Conservation (phyloP, 2,797 vertebrate genomes). For the Aldrovandia affinis region DNA sequence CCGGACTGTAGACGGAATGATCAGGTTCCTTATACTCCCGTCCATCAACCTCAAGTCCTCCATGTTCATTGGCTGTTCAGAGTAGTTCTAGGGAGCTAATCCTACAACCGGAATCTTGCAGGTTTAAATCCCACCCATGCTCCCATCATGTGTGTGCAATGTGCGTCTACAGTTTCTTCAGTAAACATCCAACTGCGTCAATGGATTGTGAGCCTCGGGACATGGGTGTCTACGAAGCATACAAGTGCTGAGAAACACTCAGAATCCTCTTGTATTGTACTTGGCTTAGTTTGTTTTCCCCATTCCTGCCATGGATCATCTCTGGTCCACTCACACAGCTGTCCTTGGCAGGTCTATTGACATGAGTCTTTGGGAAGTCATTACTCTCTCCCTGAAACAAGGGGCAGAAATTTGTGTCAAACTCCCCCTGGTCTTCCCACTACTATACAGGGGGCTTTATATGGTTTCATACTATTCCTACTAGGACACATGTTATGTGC, state of each 20-base stretch:
- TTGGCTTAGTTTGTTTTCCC: neutral
- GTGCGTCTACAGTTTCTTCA: neutral
- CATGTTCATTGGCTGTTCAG: neutral
- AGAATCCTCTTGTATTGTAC: neutral
- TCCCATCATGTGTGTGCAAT: neutral
- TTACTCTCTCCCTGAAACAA: slow-evolving; percentile 62
- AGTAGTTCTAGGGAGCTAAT: neutral
- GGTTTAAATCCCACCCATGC: neutral
- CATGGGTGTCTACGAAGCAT: neutral
- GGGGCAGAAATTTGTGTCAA: slow-evolving; percentile 31
- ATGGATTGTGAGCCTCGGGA: neutral
- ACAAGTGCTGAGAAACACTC: neutral
- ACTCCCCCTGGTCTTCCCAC: neutral
- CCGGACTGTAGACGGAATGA: neutral
- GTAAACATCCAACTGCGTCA: neutral
- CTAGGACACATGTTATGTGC: neutral
- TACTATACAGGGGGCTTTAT: neutral
- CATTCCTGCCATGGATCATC: neutral
- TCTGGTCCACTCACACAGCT: slow-evolving; percentile 42
- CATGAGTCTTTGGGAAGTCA: slow-evolving; percentile 67
- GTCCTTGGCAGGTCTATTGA: slow-evolving; percentile 57
- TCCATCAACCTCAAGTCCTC: neutral
- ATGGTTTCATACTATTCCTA: neutral
- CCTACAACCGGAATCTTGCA: neutral
- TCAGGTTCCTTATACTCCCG: neutral